Base-by-base conservation (phyloP, 2,797 vertebrate species). In the Macrochelys suwanniensis region DNA sequence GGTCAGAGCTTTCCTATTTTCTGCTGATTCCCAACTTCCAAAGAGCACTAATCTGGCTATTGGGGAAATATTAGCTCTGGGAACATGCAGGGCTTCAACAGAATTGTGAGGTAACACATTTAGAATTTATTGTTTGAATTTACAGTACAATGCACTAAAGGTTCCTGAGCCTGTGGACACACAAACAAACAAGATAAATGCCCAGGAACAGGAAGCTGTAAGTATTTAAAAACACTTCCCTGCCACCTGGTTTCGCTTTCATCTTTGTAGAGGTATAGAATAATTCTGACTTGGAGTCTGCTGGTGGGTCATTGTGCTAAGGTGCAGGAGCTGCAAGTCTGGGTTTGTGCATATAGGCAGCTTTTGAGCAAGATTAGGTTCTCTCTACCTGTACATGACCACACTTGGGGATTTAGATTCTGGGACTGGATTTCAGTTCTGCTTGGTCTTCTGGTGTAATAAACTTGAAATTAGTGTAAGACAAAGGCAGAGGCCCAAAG, bases 111-210 rank as follows among this genome's bases (percentile, higher is more conserved):
- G n/a, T 4, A 78, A 50, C 10, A 15, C 12, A 15, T 33, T 81
- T 65, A 45, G 49, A 85, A 81, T 53, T 28, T 23, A 13, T 53
- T 31, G 84, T 21, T 85, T 21, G 1, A 92, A 11, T 92, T 76
- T 87, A 45, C 97, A 99, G 99, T 99, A 99, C 93, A 98, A 96
- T 56, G 98, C 98, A 3, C 96, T 99, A 65, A 97, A 98, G 95
- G 49, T 99, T 95, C 99, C 99, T 33, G 96, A 99, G 95, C 99
- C 99, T 1, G 98, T 98, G 88, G 99, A 99, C 93, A 99, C 98
- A 6, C 98, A 99, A 33, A 98, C 98, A 0, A 97, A 89, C 21
- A 97, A 97, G 90, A 99, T 99, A 86, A 97, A 98, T 76, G 57
- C 96, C n/a, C 99, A 99, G 95, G 99, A 99, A 92, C 96, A 97